A percentile compares a stretch with the other conserved stretches of the same genome.
phyloP scores from a whole-genome alignment of 2,797 vertebrate species.

The Hypotaenidia philippensis region DNA sequence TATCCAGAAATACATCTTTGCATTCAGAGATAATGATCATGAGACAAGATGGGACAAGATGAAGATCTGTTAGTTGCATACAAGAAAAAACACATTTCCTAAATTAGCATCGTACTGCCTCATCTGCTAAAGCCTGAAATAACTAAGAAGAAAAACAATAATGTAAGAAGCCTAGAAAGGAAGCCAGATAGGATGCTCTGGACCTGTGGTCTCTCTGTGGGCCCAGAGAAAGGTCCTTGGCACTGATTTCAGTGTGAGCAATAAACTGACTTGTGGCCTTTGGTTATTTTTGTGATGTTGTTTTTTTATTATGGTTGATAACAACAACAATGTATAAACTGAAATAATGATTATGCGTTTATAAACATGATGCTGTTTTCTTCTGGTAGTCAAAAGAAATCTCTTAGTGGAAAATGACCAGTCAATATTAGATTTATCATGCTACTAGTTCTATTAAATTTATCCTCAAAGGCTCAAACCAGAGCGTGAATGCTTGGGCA shows the following conservation, averaged over 20 bases:
- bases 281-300: not conserved
- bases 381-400: not conserved
- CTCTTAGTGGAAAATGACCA: not conserved
- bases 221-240: not conserved
- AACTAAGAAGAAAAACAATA: conserved; percentile 49
- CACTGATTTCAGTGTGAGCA: not conserved
- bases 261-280: not conserved
- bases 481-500: not conserved
- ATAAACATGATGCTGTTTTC: not conserved
- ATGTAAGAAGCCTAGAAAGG: conserved; percentile 12
- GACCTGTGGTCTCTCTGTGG: not conserved
- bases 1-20: conserved; percentile 43
- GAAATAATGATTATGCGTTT: conserved; percentile 9
- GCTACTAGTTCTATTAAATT: not conserved
- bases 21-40: conserved; percentile 25
- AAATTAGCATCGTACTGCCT: conserved; percentile 27
- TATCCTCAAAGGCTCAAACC: not conserved
- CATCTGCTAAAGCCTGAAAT: conserved; percentile 56
- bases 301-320: not conserved
- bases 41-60: conserved; percentile 41
- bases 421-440: not conserved
- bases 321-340: not conserved
- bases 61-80: conserved; percentile 20
- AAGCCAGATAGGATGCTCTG: conserved; percentile 37
- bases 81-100: conserved; percentile 51